Conservation (phyloP, 2,113 vertebrate species). For the Myotis davidii region DNA sequence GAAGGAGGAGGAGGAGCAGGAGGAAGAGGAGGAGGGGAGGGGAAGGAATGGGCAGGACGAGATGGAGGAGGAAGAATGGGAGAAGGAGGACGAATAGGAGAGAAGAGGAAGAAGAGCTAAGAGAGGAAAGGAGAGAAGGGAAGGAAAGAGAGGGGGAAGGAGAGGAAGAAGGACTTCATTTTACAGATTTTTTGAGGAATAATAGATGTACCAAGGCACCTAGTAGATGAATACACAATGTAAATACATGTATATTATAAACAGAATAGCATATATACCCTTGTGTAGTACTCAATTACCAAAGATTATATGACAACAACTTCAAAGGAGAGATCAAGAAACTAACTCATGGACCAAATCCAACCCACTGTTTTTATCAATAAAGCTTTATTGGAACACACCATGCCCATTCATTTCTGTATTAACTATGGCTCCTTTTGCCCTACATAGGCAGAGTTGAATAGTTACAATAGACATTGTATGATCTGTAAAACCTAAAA, state of each 20-base stretch:
- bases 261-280: not conserved
- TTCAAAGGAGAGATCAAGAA: not conserved
- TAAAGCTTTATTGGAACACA: not conserved
- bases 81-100: too few relatives aligned
- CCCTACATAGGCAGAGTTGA: not conserved
- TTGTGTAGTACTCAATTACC: not conserved
- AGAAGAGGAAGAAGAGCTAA: not conserved
- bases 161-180: not conserved
- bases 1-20: too few relatives aligned
- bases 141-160: rapidly evolving
- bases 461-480: not conserved
- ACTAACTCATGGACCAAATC: not conserved
- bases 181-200: not conserved
- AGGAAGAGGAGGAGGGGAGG: rapidly evolving
- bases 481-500: not conserved
- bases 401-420: not conserved
- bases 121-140: not conserved
- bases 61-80: not conserved
- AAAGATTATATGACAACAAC: not conserved
- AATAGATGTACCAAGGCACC: not conserved
- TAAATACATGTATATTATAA: not conserved
- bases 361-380: not conserved
- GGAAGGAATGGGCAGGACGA: too few relatives aligned
- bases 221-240: not conserved
- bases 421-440: not conserved